Conservation (phyloP, 1,140 invertebrate genomes). For the Hycleus cichorii region DNA sequence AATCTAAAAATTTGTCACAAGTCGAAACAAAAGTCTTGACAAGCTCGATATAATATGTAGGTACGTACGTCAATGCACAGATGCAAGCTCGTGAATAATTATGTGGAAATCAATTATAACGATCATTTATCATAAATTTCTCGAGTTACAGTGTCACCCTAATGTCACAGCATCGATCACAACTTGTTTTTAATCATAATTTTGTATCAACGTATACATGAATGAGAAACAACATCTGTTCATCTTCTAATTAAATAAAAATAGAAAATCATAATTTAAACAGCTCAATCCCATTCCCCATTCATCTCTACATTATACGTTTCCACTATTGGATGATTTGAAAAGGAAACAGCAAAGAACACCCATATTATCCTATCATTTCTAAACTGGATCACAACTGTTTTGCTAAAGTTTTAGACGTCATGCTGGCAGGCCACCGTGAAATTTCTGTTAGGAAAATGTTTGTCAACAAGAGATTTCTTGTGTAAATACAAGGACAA, state of each 20-base stretch:
- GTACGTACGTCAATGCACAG: conserved; percentile 32
- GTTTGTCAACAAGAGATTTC: conserved; percentile 33
- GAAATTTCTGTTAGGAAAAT: conserved; percentile 32
- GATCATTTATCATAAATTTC: conserved; percentile 34
- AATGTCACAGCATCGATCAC: conserved; percentile 18
- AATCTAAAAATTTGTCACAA: background rate
- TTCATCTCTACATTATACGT: no score
- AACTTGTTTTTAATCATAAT: conserved; percentile 16
- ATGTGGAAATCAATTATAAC: conserved; percentile 37
- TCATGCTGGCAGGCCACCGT: conserved; percentile 29
- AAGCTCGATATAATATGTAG: conserved; percentile 21
- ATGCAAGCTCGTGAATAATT: conserved; percentile 36
- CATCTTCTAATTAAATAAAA: no score
- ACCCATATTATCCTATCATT: no score
- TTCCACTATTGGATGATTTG: no score
- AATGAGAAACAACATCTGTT: no score
- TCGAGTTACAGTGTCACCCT: conserved; percentile 9
- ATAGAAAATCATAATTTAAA: no score
- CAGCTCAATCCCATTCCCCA: no score
- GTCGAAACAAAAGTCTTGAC: conserved; percentile 13
- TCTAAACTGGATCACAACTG: no score
- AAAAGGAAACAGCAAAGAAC: no score
- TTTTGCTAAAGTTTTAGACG: conserved; percentile 2
- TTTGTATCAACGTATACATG: conserved; percentile 3
- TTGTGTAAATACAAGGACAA: conserved; percentile 31